These are phyloP conservation scores for Diarsia brunnea DNA, from an alignment of 2,888 invertebrate species.

Conservation along the genomic window DNA sequence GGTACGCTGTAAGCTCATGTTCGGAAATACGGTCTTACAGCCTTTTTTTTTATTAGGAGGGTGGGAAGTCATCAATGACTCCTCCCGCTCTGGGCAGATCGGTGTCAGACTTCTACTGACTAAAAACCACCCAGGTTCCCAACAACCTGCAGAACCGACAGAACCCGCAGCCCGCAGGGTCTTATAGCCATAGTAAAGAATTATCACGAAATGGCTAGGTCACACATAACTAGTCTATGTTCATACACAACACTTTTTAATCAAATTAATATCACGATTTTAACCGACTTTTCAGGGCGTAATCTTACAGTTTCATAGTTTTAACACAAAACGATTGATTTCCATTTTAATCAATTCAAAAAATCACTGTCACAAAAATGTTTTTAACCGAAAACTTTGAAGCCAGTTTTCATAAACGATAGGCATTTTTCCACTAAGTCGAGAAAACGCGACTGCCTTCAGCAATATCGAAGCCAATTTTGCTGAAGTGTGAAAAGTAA, in stretches of 20 bases:
- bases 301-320: slow-evolving; percentile 23
- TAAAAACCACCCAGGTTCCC: no score
- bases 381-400: slow-evolving; percentile 27
- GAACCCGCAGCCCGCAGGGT: no score
- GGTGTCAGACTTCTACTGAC: no score
- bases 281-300: neutral
- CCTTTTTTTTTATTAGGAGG: no score
- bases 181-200: neutral
- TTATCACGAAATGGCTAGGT: neutral
- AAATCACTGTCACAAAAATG: slow-evolving; percentile 52
- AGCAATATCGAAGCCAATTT: slow-evolving; percentile 46
- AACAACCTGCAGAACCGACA: no score
- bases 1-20: neutral
- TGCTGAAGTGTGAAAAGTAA: slow-evolving; percentile 59
- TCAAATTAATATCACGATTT: slow-evolving; percentile 42
- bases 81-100: no score
- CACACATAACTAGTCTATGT: neutral
- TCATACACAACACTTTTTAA: slow-evolving; percentile 18
- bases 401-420: slow-evolving; percentile 16
- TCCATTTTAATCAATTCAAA: slow-evolving; percentile 15
- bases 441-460: slow-evolving; percentile 56
- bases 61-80: no score
- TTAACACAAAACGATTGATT: slow-evolving; percentile 10
- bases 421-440: slow-evolving; percentile 46
- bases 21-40: neutral